Evolutionary conservation across 2,888 invertebrate species (phyloP), one percentile per base, ranked within the genome.

Genomic region (Noctuana brunneofusca): DNA sequence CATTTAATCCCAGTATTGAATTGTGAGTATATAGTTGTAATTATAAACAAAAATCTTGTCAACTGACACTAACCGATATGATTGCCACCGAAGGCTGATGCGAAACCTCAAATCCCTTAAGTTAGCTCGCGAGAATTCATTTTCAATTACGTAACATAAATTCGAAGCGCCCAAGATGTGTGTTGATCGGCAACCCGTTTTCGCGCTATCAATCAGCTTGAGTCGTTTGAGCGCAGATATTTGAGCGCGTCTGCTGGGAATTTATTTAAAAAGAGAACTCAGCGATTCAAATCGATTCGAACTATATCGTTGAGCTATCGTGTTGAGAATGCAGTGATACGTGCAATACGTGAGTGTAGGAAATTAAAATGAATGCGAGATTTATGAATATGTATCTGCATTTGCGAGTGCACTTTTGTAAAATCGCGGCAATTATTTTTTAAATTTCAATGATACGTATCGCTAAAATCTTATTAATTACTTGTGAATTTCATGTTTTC

Each of bases 131-230:
- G 18, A 3, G 14, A 30, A 32, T 35, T 20, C 35, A 53, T 30
- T 30, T 43, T 46, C n/a, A 57, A 58, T 49, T 24, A 35, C 32
- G 22, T 24, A 58, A 48, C 20, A 20, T 57, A 12, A 50, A 32
- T 58, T 58, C 18, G 8, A 41, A 41, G 16, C 35, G 38, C 16
- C 35, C 38, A 43, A 50, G 50, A 52, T 41, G 46, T 59, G 32
- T 53, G 46, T 59, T 18, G 59, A 32, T 32, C 53, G 46, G 48
- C 11, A 53, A 24, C 22, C 56, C 52, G 18, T 62, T 64, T 63
- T 63, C 43, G 56, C 49, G 57, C 62, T 57, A 66, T 68, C 65
- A 68, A 67, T 67, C 65, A 67, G 52, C 30, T 64, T 64, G 64
- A 64, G 63, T 55, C 60, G 54, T 54, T 60, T 55, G 24, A 38